Conservation (phyloP, 2,888 invertebrate species). For the Callimorpha dominula region DNA sequence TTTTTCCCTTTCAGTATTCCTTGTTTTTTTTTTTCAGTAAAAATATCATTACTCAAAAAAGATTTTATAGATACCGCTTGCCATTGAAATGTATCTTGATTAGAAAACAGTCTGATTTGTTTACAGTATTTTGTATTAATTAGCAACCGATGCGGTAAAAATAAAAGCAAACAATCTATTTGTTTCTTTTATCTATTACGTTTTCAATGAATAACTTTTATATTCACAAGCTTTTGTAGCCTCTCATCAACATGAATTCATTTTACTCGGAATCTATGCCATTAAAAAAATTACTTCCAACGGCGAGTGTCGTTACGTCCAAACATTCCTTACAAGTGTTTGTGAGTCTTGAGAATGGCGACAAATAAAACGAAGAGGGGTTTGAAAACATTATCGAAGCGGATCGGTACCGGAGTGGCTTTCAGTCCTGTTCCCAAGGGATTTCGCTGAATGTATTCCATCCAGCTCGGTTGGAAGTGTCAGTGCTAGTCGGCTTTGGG, state of each 20-base stretch:
- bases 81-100: slow-evolving; percentile 12
- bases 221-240: not conserved
- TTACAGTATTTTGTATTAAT: not conserved
- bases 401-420: slow-evolving; percentile 64
- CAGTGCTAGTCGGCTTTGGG: slow-evolving; percentile 30
- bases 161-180: not conserved
- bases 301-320: slow-evolving; percentile 18
- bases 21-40: slow-evolving; percentile 1
- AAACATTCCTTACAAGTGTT: slow-evolving; percentile 41
- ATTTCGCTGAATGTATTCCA: slow-evolving; percentile 55
- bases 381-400: slow-evolving; percentile 65
- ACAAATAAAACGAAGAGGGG: slow-evolving; percentile 63
- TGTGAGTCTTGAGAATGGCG: slow-evolving; percentile 48
- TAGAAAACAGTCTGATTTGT: not conserved
- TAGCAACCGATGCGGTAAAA: not conserved
- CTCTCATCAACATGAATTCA: not conserved
- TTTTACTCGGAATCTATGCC: not conserved
- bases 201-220: not conserved
- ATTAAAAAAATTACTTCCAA: not conserved
- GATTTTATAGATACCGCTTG: not conserved
- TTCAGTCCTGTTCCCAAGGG: slow-evolving; percentile 63
- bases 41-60: slow-evolving; percentile 2
- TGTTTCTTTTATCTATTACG: not conserved
- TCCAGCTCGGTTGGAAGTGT: slow-evolving; percentile 55
- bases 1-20: no score